phyloP scores from a whole-genome alignment of 2,888 invertebrate species.

The Gnatocerus cornutus region DNA sequence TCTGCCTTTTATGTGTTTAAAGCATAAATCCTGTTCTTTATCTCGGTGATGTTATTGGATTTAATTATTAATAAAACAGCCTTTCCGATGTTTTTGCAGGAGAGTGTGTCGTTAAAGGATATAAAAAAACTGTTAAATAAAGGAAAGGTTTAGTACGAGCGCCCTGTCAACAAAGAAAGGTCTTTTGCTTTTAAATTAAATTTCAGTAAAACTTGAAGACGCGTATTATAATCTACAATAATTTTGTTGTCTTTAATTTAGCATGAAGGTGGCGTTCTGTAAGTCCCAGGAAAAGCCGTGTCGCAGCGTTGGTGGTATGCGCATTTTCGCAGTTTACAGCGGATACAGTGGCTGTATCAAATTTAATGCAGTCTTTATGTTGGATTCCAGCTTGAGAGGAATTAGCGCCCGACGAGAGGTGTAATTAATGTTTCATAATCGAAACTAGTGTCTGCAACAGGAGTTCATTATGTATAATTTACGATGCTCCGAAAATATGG shows the following conservation, averaged over 20 bases:
- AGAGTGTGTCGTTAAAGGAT: neutral
- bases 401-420: slow-evolving; percentile 65
- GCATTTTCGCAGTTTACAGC: slow-evolving; percentile 48
- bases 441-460: slow-evolving; percentile 68
- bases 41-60: slow-evolving; percentile 14
- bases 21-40: slow-evolving; percentile 22
- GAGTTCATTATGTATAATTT: slow-evolving; percentile 69
- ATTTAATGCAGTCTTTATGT: slow-evolving; percentile 66
- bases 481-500: slow-evolving; percentile 61
- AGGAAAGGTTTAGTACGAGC: neutral
- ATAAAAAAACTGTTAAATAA: slow-evolving; percentile 1
- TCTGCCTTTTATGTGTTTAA: slow-evolving; percentile 27
- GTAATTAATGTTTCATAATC: slow-evolving; percentile 71
- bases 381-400: slow-evolving; percentile 57
- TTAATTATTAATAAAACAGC: slow-evolving; percentile 34
- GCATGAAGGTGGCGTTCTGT: neutral
- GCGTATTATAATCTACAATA: too few species aligned
- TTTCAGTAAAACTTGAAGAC: too few species aligned
- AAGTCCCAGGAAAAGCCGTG: neutral
- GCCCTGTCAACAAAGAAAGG: too few species aligned
- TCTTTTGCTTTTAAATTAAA: too few species aligned
- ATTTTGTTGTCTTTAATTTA: too few species aligned
- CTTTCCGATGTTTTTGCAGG: slow-evolving; percentile 2
- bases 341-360: slow-evolving; percentile 60
- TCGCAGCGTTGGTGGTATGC: slow-evolving; percentile 21